phyloP scores from a whole-genome alignment of 2,888 invertebrate species.

The Noctua pronuba region DNA sequence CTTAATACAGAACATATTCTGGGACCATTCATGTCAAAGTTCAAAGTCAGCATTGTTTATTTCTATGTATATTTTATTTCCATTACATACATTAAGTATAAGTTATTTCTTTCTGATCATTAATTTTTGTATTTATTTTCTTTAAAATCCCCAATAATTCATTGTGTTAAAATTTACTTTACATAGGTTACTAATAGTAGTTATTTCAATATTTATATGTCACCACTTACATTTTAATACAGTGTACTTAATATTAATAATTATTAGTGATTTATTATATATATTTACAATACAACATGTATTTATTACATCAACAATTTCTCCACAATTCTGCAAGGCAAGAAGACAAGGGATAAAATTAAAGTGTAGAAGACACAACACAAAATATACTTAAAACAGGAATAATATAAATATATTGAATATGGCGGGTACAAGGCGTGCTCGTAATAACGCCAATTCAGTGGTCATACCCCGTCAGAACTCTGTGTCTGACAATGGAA shows the following conservation, averaged over 20 bases:
- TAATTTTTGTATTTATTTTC: constrained; percentile 4
- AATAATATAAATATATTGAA: constrained; percentile 69
- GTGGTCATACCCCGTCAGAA: constrained; percentile 85
- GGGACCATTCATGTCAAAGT: constrained; percentile 38
- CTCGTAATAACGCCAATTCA: constrained; percentile 85
- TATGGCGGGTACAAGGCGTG: constrained; percentile 86
- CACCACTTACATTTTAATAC: constrained; percentile 30
- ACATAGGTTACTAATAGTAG: constrained; percentile 26
- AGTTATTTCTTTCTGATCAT: not conserved
- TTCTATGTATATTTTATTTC: constrained; percentile 29
- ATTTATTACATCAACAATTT: constrained; percentile 75
- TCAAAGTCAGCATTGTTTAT: constrained; percentile 52
- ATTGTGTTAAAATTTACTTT: constrained; percentile 20
- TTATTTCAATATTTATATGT: constrained; percentile 28
- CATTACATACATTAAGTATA: not conserved
- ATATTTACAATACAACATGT: constrained; percentile 63
- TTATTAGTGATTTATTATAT: constrained; percentile 61
- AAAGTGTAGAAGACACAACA: constrained; percentile 60
- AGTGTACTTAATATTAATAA: constrained; percentile 40
- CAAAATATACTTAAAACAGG: constrained; percentile 63
- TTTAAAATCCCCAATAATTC: not conserved
- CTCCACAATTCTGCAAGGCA: constrained; percentile 69
- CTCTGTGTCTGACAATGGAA: constrained; percentile 85
- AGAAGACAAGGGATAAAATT: constrained; percentile 65
- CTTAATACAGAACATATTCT: constrained; percentile 8